Base-by-base conservation (phyloP, 2,888 invertebrate genomes). In the Ormyrus nitidulus region DNA sequence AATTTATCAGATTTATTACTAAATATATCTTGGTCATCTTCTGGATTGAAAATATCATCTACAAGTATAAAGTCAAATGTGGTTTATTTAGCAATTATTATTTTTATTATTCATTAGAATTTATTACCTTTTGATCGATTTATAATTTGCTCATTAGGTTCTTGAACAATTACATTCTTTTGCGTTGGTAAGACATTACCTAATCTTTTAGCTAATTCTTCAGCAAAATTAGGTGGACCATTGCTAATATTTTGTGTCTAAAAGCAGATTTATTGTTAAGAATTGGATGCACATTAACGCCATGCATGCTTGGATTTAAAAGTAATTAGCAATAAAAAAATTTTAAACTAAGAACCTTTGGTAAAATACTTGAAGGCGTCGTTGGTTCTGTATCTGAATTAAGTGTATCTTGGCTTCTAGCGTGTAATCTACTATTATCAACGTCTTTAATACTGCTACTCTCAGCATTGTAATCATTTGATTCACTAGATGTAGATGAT, bases 131-230 rank as follows among this genome's bases (percentile, higher is more conserved):
- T 86, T 46, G 84, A 81, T 69, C 84, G 85, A 86, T 87, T 88
- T 69, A 87, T 86, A 13, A 87, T n/a, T 68, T 87, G 83, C 65
- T 88, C 87, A 66, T 80, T 85, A 10, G 81, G 69, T 68, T 89
- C 88, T 59, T 86, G 86, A 46, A 80, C 84, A 82, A 90, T 86
- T 6, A 91, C 86, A 0, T 93, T 92, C 83, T 92, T 92, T 69
- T 91, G 91, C 0, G 91, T 87, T 70, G 89, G 90, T 64, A 91
- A 86, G 66, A 92, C 91, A 78, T 91, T 92, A 2, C 92, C 93
- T 34, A 94, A 89, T 81, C 93, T 91, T 66, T 93, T 91, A 0
- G 94, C 93, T 66, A 94, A 88, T 85, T 94, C 93, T 5, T 93
- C 93, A 0, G 94, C 94, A 82, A 94, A 92, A 82, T 91, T 93